Base-by-base conservation (phyloP, 2,888 invertebrate genomes). In the Polia nebulosa region DNA sequence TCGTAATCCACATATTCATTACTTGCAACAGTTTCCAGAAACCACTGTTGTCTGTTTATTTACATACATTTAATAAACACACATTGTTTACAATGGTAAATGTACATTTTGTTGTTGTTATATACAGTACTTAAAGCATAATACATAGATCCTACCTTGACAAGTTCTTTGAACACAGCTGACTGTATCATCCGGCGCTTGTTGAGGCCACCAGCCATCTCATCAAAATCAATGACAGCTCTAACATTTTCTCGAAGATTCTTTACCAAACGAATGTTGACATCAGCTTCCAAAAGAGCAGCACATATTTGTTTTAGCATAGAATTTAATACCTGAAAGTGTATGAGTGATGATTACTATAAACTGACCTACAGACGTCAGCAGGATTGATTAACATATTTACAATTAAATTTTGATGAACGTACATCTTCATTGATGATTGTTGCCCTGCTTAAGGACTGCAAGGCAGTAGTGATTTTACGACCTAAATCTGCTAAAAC, bases 401-500 rank as follows among this genome's bases (percentile, higher is more conserved):
- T 27, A n/a, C 17, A 27, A n/a, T n/a, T 34, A 22, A 22, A 20
- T n/a, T n/a, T n/a, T 32, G 32, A 44, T 22, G 27, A 57, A 57
- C 83, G 94, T 96, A 98, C 98, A 97, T 99, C 99, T 96, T 99
- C 99, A 96, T 99, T 99, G 87, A 99, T 99, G 80, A 99, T 98
- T 56, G 99, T 99, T 74, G 99, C 99, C 96, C 99, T 99, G 96
- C 99, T 99, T 83, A 99, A 96, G 63, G 99, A 99, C 93, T 99
- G 98, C 94, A 99, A 96, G 78, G 99, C 99, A 94, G 99, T 98
- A 89, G 99, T 99, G 92, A 99, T 99, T 96, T 99, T 99, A 91
- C 99, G 98, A 91, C 99, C 99, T 93, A 99, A 97, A 97, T 99
- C 99, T 89, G 99, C 99, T 97, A 99, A 98, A 93, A 99, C 99